phyloP scores from a whole-genome alignment of 2,888 invertebrate species.

The Myathropa florea region DNA sequence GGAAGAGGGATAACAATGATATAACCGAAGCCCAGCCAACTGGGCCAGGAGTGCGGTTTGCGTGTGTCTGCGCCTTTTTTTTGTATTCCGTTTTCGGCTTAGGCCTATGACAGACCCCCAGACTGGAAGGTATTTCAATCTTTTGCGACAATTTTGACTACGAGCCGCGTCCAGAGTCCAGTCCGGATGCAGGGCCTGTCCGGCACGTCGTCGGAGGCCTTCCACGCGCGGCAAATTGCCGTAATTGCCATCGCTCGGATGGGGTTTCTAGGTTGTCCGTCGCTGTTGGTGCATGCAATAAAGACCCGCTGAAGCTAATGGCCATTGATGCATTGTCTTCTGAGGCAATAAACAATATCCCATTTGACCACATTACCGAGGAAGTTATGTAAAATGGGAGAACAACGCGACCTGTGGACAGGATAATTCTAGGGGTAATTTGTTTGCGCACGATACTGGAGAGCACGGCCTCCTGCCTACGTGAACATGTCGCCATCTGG shows the following conservation, averaged over 20 bases:
- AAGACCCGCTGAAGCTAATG: slow-evolving; percentile 51
- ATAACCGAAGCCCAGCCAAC: slow-evolving; percentile 32
- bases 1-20: slow-evolving; percentile 23
- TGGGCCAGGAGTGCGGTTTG: slow-evolving; percentile 31
- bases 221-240: slow-evolving; percentile 28
- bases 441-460: slow-evolving; percentile 14
- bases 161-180: slow-evolving; percentile 24
- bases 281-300: slow-evolving; percentile 14
- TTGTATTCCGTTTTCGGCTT: neutral
- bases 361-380: slow-evolving; percentile 31
- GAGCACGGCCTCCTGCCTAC: slow-evolving; percentile 20
- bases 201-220: slow-evolving; percentile 5
- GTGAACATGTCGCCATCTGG: slow-evolving; percentile 1
- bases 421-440: slow-evolving; percentile 35
- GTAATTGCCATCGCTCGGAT: slow-evolving; percentile 6
- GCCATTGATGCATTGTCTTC: slow-evolving; percentile 63
- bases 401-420: slow-evolving; percentile 9
- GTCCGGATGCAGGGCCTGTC: neutral
- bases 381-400: slow-evolving; percentile 48
- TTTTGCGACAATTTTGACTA: slow-evolving; percentile 48
- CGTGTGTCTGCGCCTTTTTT: neutral
- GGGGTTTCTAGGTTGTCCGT: slow-evolving; percentile 11
- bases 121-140: slow-evolving; percentile 54
- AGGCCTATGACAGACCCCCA: slow-evolving; percentile 27
- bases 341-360: slow-evolving; percentile 59